These are phyloP conservation scores for Cerastoderma edule DNA, from an alignment of 2,888 invertebrate genomes.

Conservation along the genomic window DNA sequence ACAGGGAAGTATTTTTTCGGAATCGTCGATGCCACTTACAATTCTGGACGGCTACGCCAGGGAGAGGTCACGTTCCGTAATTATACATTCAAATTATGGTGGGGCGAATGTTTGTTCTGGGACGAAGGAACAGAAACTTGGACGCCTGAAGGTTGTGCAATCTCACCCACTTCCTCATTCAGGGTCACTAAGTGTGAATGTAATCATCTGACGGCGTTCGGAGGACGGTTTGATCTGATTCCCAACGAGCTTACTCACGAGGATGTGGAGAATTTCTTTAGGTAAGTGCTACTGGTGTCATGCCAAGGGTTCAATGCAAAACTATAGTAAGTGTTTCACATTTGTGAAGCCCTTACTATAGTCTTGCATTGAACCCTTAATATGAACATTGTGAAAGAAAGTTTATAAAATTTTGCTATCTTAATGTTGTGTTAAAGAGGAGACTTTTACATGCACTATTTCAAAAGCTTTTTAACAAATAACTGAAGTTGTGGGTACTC, in stretches of 20 bases:
- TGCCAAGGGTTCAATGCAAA: too few relatives aligned
- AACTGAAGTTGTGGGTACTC: too few relatives aligned
- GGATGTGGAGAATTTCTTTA: conserved; percentile 78
- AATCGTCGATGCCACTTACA: conserved; percentile 78
- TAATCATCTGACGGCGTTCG: conserved; percentile 81
- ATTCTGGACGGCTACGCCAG: conserved; percentile 73
- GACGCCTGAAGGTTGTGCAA: conserved; percentile 77
- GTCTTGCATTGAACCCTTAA: too few relatives aligned
- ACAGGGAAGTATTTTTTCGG: conserved; percentile 76
- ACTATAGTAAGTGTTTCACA: too few relatives aligned
- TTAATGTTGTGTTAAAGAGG: too few relatives aligned
- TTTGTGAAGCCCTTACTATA: too few relatives aligned
- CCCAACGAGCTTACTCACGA: conserved; percentile 71
- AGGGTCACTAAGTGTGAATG: conserved; percentile 79
- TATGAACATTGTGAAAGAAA: too few relatives aligned
- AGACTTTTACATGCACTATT: too few relatives aligned
- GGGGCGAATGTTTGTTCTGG: conserved; percentile 81
- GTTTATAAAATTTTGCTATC: too few relatives aligned
- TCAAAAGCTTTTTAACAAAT: too few relatives aligned
- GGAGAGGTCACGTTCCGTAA: conserved; percentile 75
- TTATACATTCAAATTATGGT: conserved; percentile 80
- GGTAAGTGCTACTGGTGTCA: too few relatives aligned
- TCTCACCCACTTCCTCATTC: conserved; percentile 69
- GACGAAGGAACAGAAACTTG: conserved; percentile 66
- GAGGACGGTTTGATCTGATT: conserved; percentile 74